Percentiles rank a stretch among this genome's conserved stretches.
Evolutionary conservation across 1,140 invertebrate genomes (phyloP).

Genomic region (Nephotettix cincticeps): DNA sequence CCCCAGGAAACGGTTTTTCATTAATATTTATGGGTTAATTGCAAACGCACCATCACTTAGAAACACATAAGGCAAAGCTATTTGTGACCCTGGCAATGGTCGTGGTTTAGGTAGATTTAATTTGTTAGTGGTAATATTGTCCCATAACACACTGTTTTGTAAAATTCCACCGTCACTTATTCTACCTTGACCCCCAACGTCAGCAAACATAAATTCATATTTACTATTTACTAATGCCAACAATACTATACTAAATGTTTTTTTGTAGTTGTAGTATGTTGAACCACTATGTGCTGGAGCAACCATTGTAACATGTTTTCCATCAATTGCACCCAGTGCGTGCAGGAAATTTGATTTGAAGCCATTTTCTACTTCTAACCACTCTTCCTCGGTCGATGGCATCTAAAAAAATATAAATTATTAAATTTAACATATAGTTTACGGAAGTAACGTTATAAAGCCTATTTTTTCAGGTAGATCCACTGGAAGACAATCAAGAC

Average conservation of each 20-base stretch:
- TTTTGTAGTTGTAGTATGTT: conserved; percentile 34
- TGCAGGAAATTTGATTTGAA: conserved; percentile 44
- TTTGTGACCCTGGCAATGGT: conserved; percentile 37
- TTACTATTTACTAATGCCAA: conserved; percentile 28
- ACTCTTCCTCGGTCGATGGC: conserved; percentile 41
- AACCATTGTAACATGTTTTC: conserved; percentile 46
- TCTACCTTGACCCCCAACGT: conserved; percentile 33
- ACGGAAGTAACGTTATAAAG: not conserved
- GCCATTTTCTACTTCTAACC: conserved; percentile 41
- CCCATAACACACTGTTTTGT: conserved; percentile 37
- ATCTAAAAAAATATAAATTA: conserved; percentile 33
- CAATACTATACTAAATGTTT: conserved; percentile 31
- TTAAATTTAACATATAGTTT: conserved; percentile 5
- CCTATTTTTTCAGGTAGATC: not conserved
- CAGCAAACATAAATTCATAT: conserved; percentile 34
- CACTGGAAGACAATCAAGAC: not conserved
- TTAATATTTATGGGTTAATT: conserved; percentile 45
- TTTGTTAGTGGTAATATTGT: conserved; percentile 35
- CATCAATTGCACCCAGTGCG: conserved; percentile 46
- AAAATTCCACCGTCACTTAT: conserved; percentile 47
- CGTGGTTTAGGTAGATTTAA: conserved; percentile 38
- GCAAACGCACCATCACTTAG: conserved; percentile 54
- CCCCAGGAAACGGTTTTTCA: conserved; percentile 51
- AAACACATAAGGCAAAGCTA: conserved; percentile 37
- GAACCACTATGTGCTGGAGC: conserved; percentile 41